Base-by-base conservation (phyloP, 2,113 vertebrate genomes). In the Trinectes maculatus region DNA sequence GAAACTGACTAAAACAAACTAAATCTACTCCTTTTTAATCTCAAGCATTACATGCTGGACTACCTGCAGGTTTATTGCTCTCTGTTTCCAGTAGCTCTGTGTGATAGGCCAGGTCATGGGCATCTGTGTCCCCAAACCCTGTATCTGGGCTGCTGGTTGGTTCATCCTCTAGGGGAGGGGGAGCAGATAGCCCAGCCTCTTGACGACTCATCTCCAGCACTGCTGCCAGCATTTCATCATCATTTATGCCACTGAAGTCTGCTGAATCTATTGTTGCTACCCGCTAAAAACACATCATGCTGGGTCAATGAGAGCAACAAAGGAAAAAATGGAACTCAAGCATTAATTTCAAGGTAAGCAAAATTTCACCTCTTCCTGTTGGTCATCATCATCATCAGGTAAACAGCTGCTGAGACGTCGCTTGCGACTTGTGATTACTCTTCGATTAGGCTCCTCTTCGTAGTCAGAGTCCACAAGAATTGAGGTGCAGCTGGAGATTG, bases 81-180 rank as follows among this genome's bases (percentile, higher is more conserved):
- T 96, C 96, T 0, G 84, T 86, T 26, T 96, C 96, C 71, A 94
- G 2, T 52, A 93, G 66, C 16, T 96, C 95, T 40, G 90, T 70
- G 78, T 93, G 94, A 82, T 95, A 94, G 3, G 93, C 91, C 74
- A 95, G 84, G 46, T 98, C 96, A 25, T 94, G 95, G 47, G 92
- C 79, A 44, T 98, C 96, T 0, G 95, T 84, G 2, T 98, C 98
- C 37, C 95, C 96, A 82, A 98, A 98, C 22, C 98, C 98, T 0
- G 96, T 98, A 83, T 99, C 98, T 0, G 96, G 97, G 66, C 92
- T 92, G 85, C 95, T 98, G 49, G 94, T 95, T 2, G 95, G 94
- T 71, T 98, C 97, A 5, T 95, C 93, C 13, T 97, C 95, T 10
- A 92, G 42, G 3, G 91, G 33, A 0, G 65, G 86, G 13, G 69